Conservation (phyloP, 2,113 vertebrate species). For the Zosterops lateralis region DNA sequence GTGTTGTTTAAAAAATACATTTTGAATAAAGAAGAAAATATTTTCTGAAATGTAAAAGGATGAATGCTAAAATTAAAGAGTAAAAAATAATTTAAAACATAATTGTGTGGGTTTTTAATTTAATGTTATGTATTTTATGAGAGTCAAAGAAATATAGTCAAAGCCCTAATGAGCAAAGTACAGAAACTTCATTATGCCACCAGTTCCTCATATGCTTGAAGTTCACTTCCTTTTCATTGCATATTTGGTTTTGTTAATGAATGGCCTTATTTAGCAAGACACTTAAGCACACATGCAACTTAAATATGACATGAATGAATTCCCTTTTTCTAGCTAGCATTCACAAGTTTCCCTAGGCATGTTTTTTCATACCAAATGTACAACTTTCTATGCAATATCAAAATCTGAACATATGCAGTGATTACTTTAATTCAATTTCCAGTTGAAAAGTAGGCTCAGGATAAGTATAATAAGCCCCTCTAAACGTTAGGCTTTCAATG, state of each 20-base stretch:
- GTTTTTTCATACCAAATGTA: neutral
- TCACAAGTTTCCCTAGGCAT: neutral
- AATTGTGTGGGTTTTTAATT: neutral
- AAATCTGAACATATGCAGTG: neutral
- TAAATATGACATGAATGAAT: neutral
- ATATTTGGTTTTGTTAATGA: neutral
- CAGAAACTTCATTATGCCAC: neutral
- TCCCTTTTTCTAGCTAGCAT: neutral
- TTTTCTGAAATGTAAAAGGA: neutral
- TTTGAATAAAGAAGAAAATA: neutral
- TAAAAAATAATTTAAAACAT: neutral
- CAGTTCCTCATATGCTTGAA: neutral
- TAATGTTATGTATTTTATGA: neutral
- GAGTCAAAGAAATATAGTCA: neutral
- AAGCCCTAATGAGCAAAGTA: neutral
- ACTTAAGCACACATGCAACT: neutral
- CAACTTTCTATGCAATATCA: neutral
- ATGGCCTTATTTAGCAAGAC: neutral
- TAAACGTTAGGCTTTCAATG: neutral
- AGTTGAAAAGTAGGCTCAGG: neutral
- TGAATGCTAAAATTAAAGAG: neutral
- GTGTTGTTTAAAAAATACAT: neutral
- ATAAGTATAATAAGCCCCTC: neutral
- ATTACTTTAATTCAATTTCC: neutral
- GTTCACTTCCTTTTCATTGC: neutral